A percentile compares a stretch with the other conserved stretches of the same genome.
These are phyloP conservation scores for Ctenosaura bakeri DNA, from an alignment of 2,797 vertebrate species.

Conservation along the genomic window DNA sequence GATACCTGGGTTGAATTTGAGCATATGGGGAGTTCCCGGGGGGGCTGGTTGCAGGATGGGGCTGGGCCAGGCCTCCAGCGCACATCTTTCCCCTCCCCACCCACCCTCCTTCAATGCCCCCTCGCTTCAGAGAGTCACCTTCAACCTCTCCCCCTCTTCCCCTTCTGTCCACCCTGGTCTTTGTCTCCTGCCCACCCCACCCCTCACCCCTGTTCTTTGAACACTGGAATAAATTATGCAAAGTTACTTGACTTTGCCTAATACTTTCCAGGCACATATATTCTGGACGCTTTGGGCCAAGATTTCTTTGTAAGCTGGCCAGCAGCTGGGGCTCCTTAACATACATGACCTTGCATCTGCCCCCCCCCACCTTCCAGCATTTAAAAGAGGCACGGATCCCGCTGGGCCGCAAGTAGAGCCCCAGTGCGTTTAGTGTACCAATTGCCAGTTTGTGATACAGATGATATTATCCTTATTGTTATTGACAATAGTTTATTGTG, in stretches of 20 bases:
- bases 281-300: not conserved
- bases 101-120: not conserved
- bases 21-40: too few species aligned
- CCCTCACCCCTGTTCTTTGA: not conserved
- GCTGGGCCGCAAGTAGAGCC: not conserved
- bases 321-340: not conserved
- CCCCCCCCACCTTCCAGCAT: not conserved
- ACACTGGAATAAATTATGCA: conserved; percentile 3
- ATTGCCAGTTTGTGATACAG: not conserved
- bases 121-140: too few species aligned
- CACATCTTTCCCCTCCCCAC: not conserved
- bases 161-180: not conserved
- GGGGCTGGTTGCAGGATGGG: not conserved
- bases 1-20: not conserved
- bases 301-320: not conserved
- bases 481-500: not conserved
- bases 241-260: not conserved
- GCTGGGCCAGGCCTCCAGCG: not conserved
- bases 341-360: not conserved
- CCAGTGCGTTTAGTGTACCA: not conserved
- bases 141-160: not conserved
- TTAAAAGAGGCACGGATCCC: too few species aligned
- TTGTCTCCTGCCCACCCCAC: not conserved
- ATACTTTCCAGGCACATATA: not conserved
- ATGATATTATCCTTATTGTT: not conserved